Base-by-base conservation (phyloP, 2,113 vertebrate genomes). In the Apteryx mantelli region DNA sequence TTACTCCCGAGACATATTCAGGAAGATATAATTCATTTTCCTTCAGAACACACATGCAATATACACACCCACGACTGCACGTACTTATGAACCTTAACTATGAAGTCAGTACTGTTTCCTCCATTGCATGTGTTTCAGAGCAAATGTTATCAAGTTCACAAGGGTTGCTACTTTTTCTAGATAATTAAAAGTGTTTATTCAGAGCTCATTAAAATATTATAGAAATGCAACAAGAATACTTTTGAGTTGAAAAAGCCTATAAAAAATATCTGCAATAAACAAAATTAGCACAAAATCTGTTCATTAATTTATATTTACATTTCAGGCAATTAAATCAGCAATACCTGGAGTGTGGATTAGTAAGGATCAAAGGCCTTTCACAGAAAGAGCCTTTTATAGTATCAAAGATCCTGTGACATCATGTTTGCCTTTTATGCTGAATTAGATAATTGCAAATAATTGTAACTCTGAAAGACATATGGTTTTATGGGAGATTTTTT, bases 261-360 rank as follows among this genome's bases (percentile, higher is more conserved):
- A 95, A 68, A 38, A 25, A 26, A 3, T 36, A 87, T 86, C 58
- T 76, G 70, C 42, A 87, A 91, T 96, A 95, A 93, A 92, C 93
- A 90, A 96, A 94, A 94, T 82, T 60, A 97, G 32, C 86, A 76
- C n/a, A 80, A 80, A 61, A 73, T 90, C 83, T 87, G 65, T 74
- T 94, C 55, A 46, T 93, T 94, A 96, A 95, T 96, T 96, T 94
- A 90, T 98, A 97, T 98, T 97, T 98, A 96, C 92, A 93, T 95
- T 95, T 88, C 58, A 95, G 78, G 69, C 93, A 95, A 97, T 98
- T 97, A 97, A 98, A 95, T 88, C 82, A 93, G 93, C 71, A 95
- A 86, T 95, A 97, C 93, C 82, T 97, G 97, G 73, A 2, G 25
- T 93, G 91, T 77, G 89, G 91, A 97, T 97, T 91, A 97, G 93